Conservation (phyloP, 1,140 invertebrate species). For the Pachypsylla venusta region DNA sequence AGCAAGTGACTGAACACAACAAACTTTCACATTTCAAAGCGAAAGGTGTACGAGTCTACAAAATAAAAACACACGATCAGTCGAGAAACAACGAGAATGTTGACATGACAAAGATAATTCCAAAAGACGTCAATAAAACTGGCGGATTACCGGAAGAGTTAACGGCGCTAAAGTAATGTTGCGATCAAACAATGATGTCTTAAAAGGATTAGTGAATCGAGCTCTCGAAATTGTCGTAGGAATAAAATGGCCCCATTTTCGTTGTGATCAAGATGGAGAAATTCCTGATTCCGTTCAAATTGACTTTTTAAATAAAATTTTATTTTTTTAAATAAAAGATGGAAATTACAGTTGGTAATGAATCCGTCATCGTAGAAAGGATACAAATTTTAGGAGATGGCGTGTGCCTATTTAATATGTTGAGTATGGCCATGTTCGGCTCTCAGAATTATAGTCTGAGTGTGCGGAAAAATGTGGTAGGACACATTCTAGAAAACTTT, state of each 20-base stretch:
- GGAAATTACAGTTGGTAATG: too few relatives aligned
- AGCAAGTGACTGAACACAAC: constrained; percentile 21
- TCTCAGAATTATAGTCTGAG: background rate
- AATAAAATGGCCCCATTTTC: constrained; percentile 26
- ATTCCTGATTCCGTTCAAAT: too few relatives aligned
- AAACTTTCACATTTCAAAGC: constrained; percentile 13
- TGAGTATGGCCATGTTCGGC: background rate
- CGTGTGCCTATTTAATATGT: background rate
- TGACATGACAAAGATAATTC: constrained; percentile 22
- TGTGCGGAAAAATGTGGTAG: background rate
- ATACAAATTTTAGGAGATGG: too few relatives aligned
- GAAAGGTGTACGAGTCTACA: constrained; percentile 14
- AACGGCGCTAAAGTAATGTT: constrained; percentile 27
- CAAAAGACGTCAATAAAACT: constrained; percentile 23
- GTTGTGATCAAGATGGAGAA: constrained; percentile 22
- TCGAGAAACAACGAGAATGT: constrained; percentile 24
- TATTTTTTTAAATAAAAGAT: too few relatives aligned
- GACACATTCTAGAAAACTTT: too few relatives aligned
- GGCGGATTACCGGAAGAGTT: constrained; percentile 20
- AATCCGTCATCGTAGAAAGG: too few relatives aligned
- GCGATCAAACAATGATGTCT: constrained; percentile 27
- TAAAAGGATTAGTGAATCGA: constrained; percentile 29
- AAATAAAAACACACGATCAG: constrained; percentile 23
- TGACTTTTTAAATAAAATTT: too few relatives aligned
- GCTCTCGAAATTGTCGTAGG: constrained; percentile 24